Base-by-base conservation (phyloP, 2,797 vertebrate species). In the Carduelis carduelis region DNA sequence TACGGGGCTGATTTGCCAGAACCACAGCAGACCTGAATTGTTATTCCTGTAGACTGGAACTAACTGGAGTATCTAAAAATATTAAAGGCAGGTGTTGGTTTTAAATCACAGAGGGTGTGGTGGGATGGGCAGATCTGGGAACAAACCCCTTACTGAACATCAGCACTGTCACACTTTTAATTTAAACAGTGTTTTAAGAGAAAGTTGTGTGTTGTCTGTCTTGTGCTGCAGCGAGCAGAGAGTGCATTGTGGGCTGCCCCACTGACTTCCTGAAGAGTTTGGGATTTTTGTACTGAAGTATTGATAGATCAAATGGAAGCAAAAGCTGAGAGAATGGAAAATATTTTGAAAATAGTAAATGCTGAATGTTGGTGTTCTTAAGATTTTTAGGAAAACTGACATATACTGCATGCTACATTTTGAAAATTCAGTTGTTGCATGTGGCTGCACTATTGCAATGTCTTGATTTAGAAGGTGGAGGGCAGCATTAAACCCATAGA, bases 401-500 rank as follows among this genome's bases (percentile, higher is more conserved):
- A 1, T 41, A 6, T 0, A 2, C 57, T 47, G 9, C 22, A 16
- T 8, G 2, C 9, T 63, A 4, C 5, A 3, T 66, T 30, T 52
- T 71, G 30, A 41, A 77, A 90, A 71, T 37, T 37, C 34, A 20
- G 1, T 60, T 65, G 17, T 81, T 85, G 49, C 6, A 1, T 35
- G 16, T 39, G 41, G 13, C 8, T 70, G 32, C 32, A 32, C 2
- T 27, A 41, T 10, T 93, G 93, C 71, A 89, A 0, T 95, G 68
- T 89, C 93, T 89, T 87, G 46, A 24, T 90, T 56, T 64, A 89
- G 83, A 77, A 97, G 92, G 92, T 79, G 93, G 95, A 93, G 94
- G 95, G 95, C 93, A 96, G 92, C 83, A 95, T 60, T 95, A 91
- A 96, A 84, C 88, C 83, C 92, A 76, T 3, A 26, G 66, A 91